These are phyloP conservation scores for Gadopsis bispinosus DNA, from an alignment of 2,797 vertebrate genomes.

Conservation along the genomic window DNA sequence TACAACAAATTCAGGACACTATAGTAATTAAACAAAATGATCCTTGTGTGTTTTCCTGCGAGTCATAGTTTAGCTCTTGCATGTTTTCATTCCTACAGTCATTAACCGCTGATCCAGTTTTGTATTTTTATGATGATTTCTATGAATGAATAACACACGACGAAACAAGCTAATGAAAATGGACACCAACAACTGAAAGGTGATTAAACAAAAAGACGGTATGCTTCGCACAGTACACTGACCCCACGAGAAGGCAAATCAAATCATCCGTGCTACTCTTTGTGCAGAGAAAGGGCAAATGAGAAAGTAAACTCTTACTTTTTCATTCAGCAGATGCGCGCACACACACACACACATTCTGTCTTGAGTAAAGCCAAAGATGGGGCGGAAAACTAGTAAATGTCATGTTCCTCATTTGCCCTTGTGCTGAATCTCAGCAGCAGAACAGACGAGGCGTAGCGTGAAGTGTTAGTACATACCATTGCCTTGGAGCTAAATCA, in stretches of 20 bases:
- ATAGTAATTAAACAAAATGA: not conserved
- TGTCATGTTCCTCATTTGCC: slow-evolving; percentile 75
- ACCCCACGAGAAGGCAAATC: slow-evolving; percentile 36
- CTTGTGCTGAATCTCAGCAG: slow-evolving; percentile 61
- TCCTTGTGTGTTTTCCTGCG: not conserved
- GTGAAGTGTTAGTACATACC: slow-evolving; percentile 93
- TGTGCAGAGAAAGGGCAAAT: slow-evolving; percentile 67
- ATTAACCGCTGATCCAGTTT: slow-evolving; percentile 25
- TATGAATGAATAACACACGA: slow-evolving; percentile 42
- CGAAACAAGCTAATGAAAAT: slow-evolving; percentile 50
- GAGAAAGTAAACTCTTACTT: slow-evolving; percentile 53
- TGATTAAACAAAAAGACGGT: slow-evolving; percentile 25
- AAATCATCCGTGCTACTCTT: slow-evolving; percentile 33
- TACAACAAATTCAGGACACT: slow-evolving; percentile 18
- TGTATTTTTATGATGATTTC: slow-evolving; percentile 8
- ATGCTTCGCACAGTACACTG: slow-evolving; percentile 43
- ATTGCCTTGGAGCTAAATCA: slow-evolving; percentile 93
- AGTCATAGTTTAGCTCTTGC: not conserved
- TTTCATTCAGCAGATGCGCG: not conserved
- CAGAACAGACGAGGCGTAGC: slow-evolving; percentile 81
- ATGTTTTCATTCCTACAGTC: not conserved
- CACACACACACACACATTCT: not conserved
- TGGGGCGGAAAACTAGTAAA: slow-evolving; percentile 3
- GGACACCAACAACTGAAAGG: slow-evolving; percentile 51
- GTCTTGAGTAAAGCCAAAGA: slow-evolving; percentile 10